These are phyloP conservation scores for Himalopsyche anomala DNA, from an alignment of 2,888 invertebrate species.

Conservation along the genomic window DNA sequence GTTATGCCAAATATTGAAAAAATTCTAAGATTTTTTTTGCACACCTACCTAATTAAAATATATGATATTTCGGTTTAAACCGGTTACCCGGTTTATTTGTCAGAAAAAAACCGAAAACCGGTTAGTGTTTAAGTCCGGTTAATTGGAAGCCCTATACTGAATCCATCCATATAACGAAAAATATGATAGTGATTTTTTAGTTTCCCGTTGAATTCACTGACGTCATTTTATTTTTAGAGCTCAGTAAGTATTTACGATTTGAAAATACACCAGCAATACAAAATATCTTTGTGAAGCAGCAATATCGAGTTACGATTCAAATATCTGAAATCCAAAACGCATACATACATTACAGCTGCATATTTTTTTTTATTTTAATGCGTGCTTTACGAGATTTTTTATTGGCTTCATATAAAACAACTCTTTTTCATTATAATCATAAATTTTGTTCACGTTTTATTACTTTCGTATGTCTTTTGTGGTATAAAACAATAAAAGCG, in stretches of 20 bases:
- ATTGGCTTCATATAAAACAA: constrained; percentile 56
- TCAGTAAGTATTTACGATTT: not conserved
- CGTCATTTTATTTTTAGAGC: not conserved
- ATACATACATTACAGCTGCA: constrained; percentile 47
- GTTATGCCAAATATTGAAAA: no score
- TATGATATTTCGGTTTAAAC: no score
- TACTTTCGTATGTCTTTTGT: constrained; percentile 45
- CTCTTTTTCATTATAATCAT: constrained; percentile 58
- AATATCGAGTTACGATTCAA: not conserved
- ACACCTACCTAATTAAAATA: no score
- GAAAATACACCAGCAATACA: not conserved
- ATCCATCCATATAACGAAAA: no score
- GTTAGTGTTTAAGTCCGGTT: no score
- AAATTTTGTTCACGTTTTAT: constrained; percentile 48
- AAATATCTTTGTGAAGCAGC: not conserved
- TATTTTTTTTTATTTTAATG: constrained; percentile 56
- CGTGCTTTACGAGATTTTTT: constrained; percentile 58
- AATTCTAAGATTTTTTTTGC: no score
- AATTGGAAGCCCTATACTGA: no score
- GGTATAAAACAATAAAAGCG: constrained; percentile 20
- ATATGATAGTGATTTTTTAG: not conserved
- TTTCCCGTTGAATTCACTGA: not conserved
- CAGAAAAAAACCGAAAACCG: no score
- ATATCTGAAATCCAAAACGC: constrained; percentile 22
- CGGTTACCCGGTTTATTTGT: no score